These are phyloP conservation scores for Aurelia aurita DNA, from an alignment of 30 jellyfish, hydroid and myxozoan species.

Conservation along the genomic window DNA sequence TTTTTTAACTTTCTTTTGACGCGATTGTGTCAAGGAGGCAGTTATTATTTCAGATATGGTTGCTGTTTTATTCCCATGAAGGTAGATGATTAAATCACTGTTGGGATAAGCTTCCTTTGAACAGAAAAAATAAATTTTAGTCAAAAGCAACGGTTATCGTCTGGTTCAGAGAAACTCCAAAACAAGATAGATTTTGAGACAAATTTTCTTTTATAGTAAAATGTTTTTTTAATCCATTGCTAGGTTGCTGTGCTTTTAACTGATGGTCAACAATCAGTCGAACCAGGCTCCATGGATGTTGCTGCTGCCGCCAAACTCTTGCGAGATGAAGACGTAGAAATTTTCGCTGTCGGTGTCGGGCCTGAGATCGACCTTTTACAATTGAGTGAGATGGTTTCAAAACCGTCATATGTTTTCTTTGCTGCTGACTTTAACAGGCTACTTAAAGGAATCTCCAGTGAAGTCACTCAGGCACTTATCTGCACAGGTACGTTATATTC, in stretches of 20 bases:
- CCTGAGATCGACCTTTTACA: conserved; percentile 80
- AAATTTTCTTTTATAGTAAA: background rate
- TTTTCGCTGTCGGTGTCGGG: conserved; percentile 91
- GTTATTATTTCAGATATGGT: too few species aligned
- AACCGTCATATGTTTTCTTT: conserved; percentile 76
- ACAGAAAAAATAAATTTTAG: too few species aligned
- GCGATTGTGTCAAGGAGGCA: too few species aligned
- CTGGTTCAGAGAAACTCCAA: too few species aligned
- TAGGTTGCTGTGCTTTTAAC: conserved; percentile 87
- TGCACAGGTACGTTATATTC: conserved; percentile 75
- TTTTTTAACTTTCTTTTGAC: too few species aligned
- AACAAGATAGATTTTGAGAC: too few species aligned
- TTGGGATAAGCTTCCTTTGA: too few species aligned
- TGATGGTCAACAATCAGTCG: conserved; percentile 91
- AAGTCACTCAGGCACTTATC: conserved; percentile 72
- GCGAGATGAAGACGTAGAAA: conserved; percentile 77
- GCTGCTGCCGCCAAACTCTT: conserved; percentile 62
- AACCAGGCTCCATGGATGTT: conserved; percentile 73
- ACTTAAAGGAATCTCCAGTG: conserved; percentile 48
- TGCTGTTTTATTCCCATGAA: too few species aligned
- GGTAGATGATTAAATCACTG: too few species aligned
- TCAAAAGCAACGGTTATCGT: too few species aligned
- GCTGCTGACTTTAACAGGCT: conserved; percentile 84
- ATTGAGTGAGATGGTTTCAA: conserved; percentile 74
- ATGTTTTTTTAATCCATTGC: background rate